Evolutionary conservation across 1,140 invertebrate genomes (phyloP).

Genomic region (Nephotettix cincticeps): DNA sequence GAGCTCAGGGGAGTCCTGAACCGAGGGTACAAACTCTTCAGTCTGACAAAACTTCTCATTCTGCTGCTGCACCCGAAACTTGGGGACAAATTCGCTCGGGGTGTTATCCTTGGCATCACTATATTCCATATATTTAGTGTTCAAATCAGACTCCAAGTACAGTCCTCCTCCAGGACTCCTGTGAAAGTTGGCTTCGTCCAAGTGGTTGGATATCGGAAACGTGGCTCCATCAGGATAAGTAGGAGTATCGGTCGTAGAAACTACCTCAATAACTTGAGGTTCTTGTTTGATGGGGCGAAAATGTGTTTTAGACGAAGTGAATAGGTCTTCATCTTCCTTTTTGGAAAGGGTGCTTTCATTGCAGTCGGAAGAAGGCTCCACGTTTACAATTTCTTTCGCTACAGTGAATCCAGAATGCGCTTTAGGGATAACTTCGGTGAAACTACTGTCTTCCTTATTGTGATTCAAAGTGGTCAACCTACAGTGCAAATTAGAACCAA

Average conservation of each 20-base stretch:
- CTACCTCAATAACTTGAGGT: slow-evolving; percentile 47
- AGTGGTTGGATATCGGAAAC: slow-evolving; percentile 62
- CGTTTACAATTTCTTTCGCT: slow-evolving; percentile 1
- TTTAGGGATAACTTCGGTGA: slow-evolving; percentile 56
- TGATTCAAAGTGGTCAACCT: slow-evolving; percentile 51
- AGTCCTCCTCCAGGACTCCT: slow-evolving; percentile 46
- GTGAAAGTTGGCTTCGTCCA: slow-evolving; percentile 53
- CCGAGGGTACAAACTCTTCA: slow-evolving; percentile 46
- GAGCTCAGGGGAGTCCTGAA: slow-evolving; percentile 42
- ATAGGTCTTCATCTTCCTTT: slow-evolving; percentile 60
- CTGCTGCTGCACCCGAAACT: slow-evolving; percentile 51
- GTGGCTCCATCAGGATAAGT: slow-evolving; percentile 64
- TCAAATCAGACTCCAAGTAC: slow-evolving; percentile 48
- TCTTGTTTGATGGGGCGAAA: slow-evolving; percentile 71
- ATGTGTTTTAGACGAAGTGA: slow-evolving; percentile 69
- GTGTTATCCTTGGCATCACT: slow-evolving; percentile 41
- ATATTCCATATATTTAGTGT: slow-evolving; percentile 56
- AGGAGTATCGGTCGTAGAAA: neutral
- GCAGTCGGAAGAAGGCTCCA: neutral
- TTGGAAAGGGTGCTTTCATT: slow-evolving; percentile 7
- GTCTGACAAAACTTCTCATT: slow-evolving; percentile 60
- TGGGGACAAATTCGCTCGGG: slow-evolving; percentile 51
- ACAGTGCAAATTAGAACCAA: slow-evolving; percentile 21
- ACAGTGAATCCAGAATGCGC: too few relatives aligned
- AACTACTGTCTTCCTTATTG: slow-evolving; percentile 55